A percentile compares a stretch with the other conserved stretches of the same genome.
Conservation (phyloP, 92 coral and sea anemone species). For the Parazoanthus atlanticus region DNA sequence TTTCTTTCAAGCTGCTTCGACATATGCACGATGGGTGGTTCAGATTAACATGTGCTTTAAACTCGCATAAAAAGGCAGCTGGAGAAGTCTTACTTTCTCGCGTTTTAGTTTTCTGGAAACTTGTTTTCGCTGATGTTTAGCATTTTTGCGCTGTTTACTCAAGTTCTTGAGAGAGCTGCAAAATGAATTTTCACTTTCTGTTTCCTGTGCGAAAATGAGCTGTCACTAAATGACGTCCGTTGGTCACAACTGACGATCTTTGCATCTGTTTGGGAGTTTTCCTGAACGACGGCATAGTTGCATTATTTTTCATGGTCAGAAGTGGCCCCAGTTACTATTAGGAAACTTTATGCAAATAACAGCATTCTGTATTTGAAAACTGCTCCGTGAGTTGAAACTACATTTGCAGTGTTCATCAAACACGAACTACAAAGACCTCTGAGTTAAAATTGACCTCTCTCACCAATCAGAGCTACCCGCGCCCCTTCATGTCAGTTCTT, state of each 20-base stretch:
- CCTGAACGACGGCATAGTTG: not conserved
- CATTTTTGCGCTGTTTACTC: not conserved
- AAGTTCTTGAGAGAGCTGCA: not conserved
- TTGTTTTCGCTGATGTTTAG: not conserved
- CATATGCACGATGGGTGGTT: constrained; percentile 6
- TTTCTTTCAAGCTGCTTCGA: constrained; percentile 18
- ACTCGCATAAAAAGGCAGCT: not conserved
- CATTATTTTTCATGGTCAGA: not conserved
- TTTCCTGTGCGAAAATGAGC: constrained; percentile 39
- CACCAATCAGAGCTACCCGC: not conserved
- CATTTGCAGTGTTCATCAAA: not conserved
- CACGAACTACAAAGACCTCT: not conserved
- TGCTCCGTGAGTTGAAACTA: not conserved
- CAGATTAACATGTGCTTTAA: not conserved
- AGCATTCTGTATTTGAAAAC: constrained; percentile 2
- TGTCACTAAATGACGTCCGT: constrained; percentile 19
- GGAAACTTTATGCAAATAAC: not conserved
- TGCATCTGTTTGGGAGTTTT: constrained; percentile 8
- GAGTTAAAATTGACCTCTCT: constrained; percentile 24
- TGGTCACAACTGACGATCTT: not conserved
- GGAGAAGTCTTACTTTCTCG: not conserved
- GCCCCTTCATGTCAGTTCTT: not conserved
- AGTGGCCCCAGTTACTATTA: not conserved
- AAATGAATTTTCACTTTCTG: constrained; percentile 5
- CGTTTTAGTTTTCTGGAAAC: not conserved